A percentile compares a stretch with the other conserved stretches of the same genome.
phyloP scores from a whole-genome alignment of 2,113 vertebrate species.

The Odocoileus hemionus region DNA sequence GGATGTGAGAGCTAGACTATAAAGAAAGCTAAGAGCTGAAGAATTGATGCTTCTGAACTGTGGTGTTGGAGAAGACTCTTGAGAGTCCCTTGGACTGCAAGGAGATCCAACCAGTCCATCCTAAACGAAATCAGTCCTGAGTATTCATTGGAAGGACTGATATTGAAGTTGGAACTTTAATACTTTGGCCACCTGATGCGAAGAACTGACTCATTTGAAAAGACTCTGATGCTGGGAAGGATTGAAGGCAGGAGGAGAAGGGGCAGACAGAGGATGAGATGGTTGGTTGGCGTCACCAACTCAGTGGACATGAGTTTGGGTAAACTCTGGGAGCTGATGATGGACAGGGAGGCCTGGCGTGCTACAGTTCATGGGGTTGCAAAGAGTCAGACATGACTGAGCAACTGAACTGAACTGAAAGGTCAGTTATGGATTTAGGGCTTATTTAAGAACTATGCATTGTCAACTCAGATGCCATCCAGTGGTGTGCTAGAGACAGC shows the following conservation, averaged over 20 bases:
- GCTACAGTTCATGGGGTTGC: neutral
- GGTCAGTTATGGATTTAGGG: too few species aligned
- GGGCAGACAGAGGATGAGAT: neutral
- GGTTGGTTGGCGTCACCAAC: neutral
- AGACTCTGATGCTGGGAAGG: neutral
- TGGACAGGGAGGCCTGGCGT: neutral
- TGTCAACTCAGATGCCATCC: neutral
- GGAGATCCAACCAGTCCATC: neutral
- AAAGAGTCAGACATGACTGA: neutral
- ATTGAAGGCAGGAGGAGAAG: neutral
- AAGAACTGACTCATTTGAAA: neutral
- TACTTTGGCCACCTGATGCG: accelerated
- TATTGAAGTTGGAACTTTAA: neutral
- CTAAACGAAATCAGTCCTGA: neutral
- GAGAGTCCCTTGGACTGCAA: neutral
- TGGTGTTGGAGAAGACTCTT: neutral
- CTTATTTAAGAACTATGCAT: neutral
- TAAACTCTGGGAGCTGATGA: neutral
- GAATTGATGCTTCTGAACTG: neutral
- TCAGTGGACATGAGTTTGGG: neutral
- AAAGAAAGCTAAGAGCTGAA: neutral
- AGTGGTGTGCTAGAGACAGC: too few species aligned
- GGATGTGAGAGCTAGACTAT: neutral
- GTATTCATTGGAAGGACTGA: neutral
- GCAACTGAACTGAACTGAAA: neutral